Evolutionary conservation across 2,113 vertebrate species (phyloP), one percentile per base, ranked within the genome.

Genomic region (Verasper variegatus): DNA sequence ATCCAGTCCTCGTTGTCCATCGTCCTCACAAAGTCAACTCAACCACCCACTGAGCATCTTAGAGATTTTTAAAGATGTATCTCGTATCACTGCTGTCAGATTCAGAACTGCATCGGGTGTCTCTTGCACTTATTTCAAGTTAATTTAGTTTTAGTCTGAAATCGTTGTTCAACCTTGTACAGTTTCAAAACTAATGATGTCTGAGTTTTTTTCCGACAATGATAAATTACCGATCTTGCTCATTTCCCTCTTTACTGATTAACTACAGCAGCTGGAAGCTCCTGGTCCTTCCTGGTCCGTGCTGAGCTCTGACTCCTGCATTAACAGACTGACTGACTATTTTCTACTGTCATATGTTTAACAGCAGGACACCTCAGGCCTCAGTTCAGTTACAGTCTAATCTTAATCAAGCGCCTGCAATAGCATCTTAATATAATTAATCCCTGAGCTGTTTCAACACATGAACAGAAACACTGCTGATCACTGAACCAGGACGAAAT

Each of bases 1-100:
- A 62, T 27, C 71, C 66, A 72, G 47, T 86, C 78, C 12, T 87
- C 78, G 26, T 45, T 63, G 49, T 83, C 72, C 83, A 86, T 87
- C 31, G 31, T 31, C 31, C 31, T 31, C 70, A 55, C 20, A 14
- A 49, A 55, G 2, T 45, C 45, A 47, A 17, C 4, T 54, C 2
- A 2, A 52, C 37, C 21, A 56, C 49, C 35, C 23, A 35, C 11
- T 14, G 42, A 1, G 13, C 21, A n/a, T 2, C 51, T 45, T 0
- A 45, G 42, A 4, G 42, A 2, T 3, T 18, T 20, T 51, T 0
- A 51, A 51, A 18, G 5, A 51, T 51, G 0, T 1, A 15, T 17
- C 14, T 47, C 18, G 20, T 2, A 13, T 42, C n/a, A n/a, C 49
- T 9, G 35, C 35, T 10, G 35, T 37, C 35, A 10, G 8, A 47